Evolutionary conservation across 2,888 invertebrate species (phyloP).

Genomic region (Pecten maximus): DNA sequence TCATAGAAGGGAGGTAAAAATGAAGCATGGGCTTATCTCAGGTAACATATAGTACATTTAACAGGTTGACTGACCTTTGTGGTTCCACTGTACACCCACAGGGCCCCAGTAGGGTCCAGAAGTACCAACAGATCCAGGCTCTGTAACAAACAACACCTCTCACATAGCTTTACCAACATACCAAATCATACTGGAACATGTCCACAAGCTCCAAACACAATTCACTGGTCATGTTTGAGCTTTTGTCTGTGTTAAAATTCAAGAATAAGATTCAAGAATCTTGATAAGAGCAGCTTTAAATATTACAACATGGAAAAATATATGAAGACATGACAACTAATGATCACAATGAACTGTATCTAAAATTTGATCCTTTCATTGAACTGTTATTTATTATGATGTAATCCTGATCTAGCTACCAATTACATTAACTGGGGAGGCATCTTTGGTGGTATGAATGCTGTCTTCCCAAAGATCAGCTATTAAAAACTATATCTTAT

Average conservation of each 20-base stretch:
- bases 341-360: neutral
- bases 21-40: neutral
- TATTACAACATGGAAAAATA: no score
- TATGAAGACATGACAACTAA: no score
- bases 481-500: neutral
- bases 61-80: constrained; percentile 85
- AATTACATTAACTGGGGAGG: neutral
- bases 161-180: neutral
- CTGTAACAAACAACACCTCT: constrained; percentile 81
- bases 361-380: neutral
- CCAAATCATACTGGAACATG: neutral
- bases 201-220: neutral
- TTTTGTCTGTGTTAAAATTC: neutral
- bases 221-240: neutral
- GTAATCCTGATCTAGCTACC: neutral
- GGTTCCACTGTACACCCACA: constrained; percentile 92
- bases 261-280: no score
- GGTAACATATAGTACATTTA: neutral
- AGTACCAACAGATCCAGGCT: constrained; percentile 91
- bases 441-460: neutral
- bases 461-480: neutral
- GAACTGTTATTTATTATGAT: neutral
- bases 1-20: no score
- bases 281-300: neutral
- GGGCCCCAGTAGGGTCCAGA: constrained; percentile 90